These are phyloP conservation scores for Tauraco erythrolophus DNA, from an alignment of 2,113 vertebrate species.

Conservation along the genomic window DNA sequence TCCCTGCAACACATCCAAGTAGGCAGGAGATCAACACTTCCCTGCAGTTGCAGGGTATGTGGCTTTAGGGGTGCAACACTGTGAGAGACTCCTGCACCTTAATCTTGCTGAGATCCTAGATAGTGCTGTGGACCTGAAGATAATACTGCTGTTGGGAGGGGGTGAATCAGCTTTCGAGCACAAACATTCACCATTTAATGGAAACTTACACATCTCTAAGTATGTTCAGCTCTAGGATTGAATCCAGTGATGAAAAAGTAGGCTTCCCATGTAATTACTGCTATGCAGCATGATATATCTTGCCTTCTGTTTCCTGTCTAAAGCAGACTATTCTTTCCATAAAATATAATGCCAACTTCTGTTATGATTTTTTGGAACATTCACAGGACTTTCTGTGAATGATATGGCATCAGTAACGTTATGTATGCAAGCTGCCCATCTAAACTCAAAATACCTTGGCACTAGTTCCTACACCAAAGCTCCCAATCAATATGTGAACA, in stretches of 20 bases:
- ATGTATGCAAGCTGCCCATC: slow-evolving; percentile 48
- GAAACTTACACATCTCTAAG: neutral
- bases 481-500: neutral
- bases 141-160: neutral
- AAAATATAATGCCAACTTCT: slow-evolving; percentile 17
- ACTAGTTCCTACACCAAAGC: neutral
- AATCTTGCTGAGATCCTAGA: neutral
- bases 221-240: neutral
- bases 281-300: neutral
- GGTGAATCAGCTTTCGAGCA: neutral
- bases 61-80: neutral
- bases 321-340: slow-evolving; percentile 8
- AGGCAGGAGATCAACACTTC: neutral
- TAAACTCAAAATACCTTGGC: slow-evolving; percentile 25
- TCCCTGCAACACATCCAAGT: neutral
- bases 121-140: neutral
- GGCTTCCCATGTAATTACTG: neutral
- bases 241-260: neutral
- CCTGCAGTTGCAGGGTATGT: neutral
- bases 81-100: neutral
- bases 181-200: neutral
- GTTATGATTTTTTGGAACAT: slow-evolving; percentile 17
- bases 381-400: slow-evolving; percentile 2
- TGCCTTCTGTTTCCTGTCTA: slow-evolving; percentile 15
- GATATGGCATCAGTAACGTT: neutral